Evolutionary conservation across 64 coral and sea anemone species (phyloP).

Genomic region (Montipora capricornis): DNA sequence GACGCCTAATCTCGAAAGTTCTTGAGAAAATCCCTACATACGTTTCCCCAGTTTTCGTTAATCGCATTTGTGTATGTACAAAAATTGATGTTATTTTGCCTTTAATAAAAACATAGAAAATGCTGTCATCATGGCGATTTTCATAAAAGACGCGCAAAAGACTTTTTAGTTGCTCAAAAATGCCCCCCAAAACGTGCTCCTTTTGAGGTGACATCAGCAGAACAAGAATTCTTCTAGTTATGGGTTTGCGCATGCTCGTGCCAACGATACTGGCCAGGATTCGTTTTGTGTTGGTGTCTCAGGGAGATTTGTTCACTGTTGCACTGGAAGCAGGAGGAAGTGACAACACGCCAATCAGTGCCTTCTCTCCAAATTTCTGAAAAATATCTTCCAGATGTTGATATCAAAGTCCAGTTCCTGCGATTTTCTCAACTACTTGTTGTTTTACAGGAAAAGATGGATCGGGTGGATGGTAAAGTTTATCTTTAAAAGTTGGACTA

Average conservation of each 20-base stretch:
- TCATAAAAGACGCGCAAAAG: not conserved
- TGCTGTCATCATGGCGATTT: not conserved
- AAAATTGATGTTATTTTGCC: not conserved
- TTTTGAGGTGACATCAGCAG: not conserved
- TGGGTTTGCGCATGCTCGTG: not conserved
- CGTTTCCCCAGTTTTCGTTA: not conserved
- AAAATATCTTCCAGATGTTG: constrained; percentile 14
- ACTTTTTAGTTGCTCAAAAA: not conserved
- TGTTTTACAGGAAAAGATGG: constrained; percentile 4
- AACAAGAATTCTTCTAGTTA: not conserved
- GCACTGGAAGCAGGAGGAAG: not conserved
- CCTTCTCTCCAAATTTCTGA: constrained; percentile 32
- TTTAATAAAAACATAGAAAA: not conserved
- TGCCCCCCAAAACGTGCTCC: not conserved
- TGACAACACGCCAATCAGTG: constrained; percentile 35
- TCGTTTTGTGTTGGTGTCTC: not conserved
- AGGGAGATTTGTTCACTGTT: not conserved
- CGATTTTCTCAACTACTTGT: constrained; percentile 37
- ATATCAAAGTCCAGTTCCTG: constrained; percentile 44
- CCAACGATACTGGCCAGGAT: constrained; percentile 23
- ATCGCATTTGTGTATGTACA: not conserved
- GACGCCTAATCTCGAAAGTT: not conserved
- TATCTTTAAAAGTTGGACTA: constrained; percentile 51
- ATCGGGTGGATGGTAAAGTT: constrained; percentile 31
- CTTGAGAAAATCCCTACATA: constrained; percentile 3